Percentiles rank a stretch among this genome's conserved stretches.
Conservation (phyloP, 1,140 invertebrate species). For the Cotesia vestalis region DNA sequence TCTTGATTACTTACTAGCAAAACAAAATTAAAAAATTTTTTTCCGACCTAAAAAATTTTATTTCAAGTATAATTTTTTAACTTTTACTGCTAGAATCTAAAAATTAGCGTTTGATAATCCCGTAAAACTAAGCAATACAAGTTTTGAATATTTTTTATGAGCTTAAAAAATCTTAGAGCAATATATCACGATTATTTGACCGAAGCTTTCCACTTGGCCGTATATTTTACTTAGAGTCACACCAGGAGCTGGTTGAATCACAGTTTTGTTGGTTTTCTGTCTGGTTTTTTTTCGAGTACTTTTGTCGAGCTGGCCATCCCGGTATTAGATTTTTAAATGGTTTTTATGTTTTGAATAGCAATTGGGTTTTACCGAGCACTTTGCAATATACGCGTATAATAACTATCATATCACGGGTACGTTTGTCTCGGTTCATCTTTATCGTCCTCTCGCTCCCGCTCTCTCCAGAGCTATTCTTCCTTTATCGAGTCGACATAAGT, state of each 20-base stretch:
- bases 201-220: constrained; percentile 61
- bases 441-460: neutral
- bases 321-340: constrained; percentile 67
- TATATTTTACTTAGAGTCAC: constrained; percentile 67
- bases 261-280: constrained; percentile 35
- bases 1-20: too few species aligned
- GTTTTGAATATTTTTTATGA: constrained; percentile 37
- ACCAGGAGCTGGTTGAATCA: constrained; percentile 53
- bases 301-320: constrained; percentile 4
- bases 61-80: too few species aligned
- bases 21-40: too few species aligned
- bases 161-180: constrained; percentile 52
- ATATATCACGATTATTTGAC: constrained; percentile 68
- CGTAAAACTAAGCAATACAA: neutral
- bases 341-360: constrained; percentile 67
- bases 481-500: constrained; percentile 25
- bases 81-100: too few species aligned
- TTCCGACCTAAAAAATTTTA: too few species aligned
- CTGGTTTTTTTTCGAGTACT: constrained; percentile 29
- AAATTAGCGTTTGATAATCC: constrained; percentile 9
- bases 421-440: too few species aligned
- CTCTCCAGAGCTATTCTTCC: constrained; percentile 16
- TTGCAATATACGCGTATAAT: too few species aligned
- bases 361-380: constrained; percentile 46
- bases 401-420: too few species aligned